Conservation (phyloP, 1,140 invertebrate genomes). For the Lepidurus arcticus region DNA sequence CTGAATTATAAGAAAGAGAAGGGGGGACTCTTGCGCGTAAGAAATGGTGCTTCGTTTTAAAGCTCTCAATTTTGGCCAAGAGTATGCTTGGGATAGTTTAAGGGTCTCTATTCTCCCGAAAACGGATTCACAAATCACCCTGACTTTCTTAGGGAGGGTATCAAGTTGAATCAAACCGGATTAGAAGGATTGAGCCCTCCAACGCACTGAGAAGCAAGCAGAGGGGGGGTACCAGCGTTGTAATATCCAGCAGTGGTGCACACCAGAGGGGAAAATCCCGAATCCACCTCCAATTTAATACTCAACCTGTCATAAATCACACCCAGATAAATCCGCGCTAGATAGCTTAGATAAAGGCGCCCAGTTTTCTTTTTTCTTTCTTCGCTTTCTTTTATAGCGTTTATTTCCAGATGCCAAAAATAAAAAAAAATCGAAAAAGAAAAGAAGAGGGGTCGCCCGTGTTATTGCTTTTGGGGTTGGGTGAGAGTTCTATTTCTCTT, state of each 20-base stretch:
- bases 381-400: background rate
- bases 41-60: background rate
- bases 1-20: background rate
- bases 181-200: conserved; percentile 16
- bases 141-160: conserved; percentile 3
- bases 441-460: background rate
- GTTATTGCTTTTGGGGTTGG: background rate
- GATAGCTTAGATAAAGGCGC: conserved; percentile 3
- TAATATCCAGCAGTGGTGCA: background rate
- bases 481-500: background rate
- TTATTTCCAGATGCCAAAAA: background rate
- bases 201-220: background rate
- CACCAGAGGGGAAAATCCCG: background rate
- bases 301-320: conserved; percentile 1
- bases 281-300: conserved; percentile 5
- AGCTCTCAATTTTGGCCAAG: conserved; percentile 9
- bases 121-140: conserved; percentile 15
- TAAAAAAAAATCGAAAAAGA: background rate
- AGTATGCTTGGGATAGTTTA: background rate
- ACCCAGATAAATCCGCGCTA: background rate
- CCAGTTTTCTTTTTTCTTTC: background rate
- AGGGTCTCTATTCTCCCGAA: background rate
- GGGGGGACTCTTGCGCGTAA: background rate
- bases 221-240: background rate
- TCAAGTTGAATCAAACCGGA: conserved; percentile 21